A percentile compares a stretch with the other conserved stretches of the same genome.
Conservation (phyloP, 2,113 vertebrate species). For the Aramus guarauna region DNA sequence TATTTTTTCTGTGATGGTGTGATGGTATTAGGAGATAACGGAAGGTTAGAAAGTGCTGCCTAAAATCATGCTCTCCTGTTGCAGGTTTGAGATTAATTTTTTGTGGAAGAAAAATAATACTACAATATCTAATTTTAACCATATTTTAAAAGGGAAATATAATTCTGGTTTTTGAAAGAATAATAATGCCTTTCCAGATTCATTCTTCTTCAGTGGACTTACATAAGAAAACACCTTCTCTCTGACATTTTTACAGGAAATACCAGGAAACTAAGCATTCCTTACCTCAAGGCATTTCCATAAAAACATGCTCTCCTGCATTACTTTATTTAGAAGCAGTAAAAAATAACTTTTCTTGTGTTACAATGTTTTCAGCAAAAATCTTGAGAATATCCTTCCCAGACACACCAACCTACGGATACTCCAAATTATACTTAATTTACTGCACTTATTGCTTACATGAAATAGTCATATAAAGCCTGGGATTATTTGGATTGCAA, state of each 20-base stretch:
- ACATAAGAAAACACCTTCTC: slow-evolving; percentile 32
- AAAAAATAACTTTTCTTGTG: background rate
- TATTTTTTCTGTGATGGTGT: background rate
- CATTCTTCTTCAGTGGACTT: slow-evolving; percentile 30
- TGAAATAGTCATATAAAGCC: background rate
- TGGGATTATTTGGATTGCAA: background rate
- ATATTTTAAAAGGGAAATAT: slow-evolving; percentile 31
- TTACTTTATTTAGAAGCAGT: slow-evolving; percentile 8
- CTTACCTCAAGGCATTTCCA: background rate
- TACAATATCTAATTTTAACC: slow-evolving; percentile 30
- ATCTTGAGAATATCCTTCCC: background rate
- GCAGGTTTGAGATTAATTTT: slow-evolving; percentile 13
- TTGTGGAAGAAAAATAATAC: slow-evolving; percentile 19
- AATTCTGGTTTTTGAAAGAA: background rate
- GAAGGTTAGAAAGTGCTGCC: background rate
- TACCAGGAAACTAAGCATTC: slow-evolving; percentile 32
- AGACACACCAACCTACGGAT: background rate
- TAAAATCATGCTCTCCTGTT: background rate
- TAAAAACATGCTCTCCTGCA: slow-evolving; percentile 13
- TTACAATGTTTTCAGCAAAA: background rate
- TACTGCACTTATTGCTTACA: background rate
- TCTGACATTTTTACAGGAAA: slow-evolving; percentile 59
- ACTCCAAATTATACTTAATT: background rate
- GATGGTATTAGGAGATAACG: background rate
- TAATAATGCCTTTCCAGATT: slow-evolving; percentile 16